These are phyloP conservation scores for Turdus rufiventris DNA, from an alignment of 2,113 vertebrate species.

Conservation along the genomic window DNA sequence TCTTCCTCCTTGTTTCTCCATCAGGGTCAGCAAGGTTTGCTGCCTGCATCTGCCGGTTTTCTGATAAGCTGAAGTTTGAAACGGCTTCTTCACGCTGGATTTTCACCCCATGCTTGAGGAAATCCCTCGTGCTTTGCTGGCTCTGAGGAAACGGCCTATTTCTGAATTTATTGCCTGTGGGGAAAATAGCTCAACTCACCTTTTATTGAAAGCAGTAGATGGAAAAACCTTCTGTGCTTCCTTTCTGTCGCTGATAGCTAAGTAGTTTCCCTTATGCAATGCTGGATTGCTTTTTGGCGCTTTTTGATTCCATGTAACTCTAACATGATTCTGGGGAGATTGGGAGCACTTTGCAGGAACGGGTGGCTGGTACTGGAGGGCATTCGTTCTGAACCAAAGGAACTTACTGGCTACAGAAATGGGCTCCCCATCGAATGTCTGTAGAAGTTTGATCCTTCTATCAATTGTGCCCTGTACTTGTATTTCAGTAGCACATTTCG, in stretches of 20 bases:
- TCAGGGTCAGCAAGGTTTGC: not conserved
- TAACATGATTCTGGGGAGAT: accelerated
- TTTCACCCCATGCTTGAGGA: accelerated
- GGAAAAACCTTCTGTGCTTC: not conserved
- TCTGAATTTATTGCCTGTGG: not conserved
- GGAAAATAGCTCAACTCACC: not conserved
- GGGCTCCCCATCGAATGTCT: accelerated
- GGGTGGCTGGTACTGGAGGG: not conserved
- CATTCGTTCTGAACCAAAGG: not conserved
- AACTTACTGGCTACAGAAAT: not conserved
- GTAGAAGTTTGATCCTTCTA: not conserved
- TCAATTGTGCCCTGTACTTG: not conserved
- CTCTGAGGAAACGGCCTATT: not conserved
- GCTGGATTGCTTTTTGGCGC: not conserved
- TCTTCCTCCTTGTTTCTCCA: not conserved
- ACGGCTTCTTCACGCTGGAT: not conserved
- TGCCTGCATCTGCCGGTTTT: not conserved
- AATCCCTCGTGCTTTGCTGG: not conserved
- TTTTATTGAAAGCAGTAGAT: not conserved
- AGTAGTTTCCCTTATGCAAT: not conserved
- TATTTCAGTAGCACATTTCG: not conserved
- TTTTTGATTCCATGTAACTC: not conserved
- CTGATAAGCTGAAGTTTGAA: not conserved
- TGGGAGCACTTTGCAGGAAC: not conserved
- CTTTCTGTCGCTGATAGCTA: not conserved